These are phyloP conservation scores for Cyanistes caeruleus DNA, from an alignment of 2,113 vertebrate genomes.

Conservation along the genomic window DNA sequence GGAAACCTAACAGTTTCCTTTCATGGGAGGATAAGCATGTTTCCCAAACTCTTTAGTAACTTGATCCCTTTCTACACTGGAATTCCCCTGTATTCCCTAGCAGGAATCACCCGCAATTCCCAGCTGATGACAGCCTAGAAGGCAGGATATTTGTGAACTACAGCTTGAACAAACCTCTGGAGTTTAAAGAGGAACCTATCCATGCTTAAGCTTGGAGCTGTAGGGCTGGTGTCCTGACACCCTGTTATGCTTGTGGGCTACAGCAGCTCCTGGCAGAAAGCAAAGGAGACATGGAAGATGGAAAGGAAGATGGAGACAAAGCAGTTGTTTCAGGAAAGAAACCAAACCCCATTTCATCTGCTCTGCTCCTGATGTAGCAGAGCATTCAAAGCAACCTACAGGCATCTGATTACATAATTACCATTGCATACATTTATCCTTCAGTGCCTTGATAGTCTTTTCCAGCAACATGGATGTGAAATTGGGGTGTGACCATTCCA, in stretches of 20 bases:
- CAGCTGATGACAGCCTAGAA: background rate
- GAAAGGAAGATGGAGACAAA: too few relatives aligned
- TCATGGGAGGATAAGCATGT: background rate
- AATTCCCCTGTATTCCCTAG: background rate
- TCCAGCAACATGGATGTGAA: background rate
- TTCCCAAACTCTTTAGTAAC: background rate
- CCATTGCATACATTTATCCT: background rate
- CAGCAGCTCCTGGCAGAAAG: background rate
- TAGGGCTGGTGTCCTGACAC: background rate
- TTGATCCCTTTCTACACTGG: background rate
- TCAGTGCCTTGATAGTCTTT: background rate
- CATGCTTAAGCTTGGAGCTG: background rate
- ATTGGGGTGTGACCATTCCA: background rate
- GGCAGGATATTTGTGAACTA: background rate
- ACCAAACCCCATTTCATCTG: background rate
- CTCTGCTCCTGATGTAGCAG: background rate
- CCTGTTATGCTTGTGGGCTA: background rate
- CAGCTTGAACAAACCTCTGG: background rate
- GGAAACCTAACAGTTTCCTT: background rate
- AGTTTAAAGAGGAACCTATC: background rate
- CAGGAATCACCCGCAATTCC: background rate
- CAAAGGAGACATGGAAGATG: too few relatives aligned
- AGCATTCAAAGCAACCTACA: background rate
- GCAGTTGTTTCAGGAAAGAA: background rate
- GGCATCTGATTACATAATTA: background rate